These are phyloP conservation scores for Colistium nudipinnis DNA, from an alignment of 2,113 vertebrate genomes.

Conservation along the genomic window DNA sequence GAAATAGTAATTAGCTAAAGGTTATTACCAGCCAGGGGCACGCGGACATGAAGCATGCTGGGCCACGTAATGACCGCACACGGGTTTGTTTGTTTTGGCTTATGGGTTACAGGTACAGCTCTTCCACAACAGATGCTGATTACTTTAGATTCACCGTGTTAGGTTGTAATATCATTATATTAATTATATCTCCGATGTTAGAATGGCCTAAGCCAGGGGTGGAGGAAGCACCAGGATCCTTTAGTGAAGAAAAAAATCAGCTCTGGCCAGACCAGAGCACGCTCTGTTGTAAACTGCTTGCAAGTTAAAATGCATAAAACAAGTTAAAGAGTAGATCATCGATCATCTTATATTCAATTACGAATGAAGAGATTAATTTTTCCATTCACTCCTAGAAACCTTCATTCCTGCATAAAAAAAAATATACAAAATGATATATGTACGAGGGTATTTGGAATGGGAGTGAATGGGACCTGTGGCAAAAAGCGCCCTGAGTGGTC, in stretches of 20 bases:
- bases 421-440: too few species aligned
- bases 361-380: too few species aligned
- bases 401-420: too few species aligned
- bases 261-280: too few species aligned
- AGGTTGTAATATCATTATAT: background rate
- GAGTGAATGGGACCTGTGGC: background rate
- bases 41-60: constrained; percentile 64
- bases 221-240: background rate
- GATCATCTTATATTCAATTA: too few species aligned
- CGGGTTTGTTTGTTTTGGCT: constrained; percentile 66
- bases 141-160: constrained; percentile 5
- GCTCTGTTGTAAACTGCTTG: too few species aligned
- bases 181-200: constrained; percentile 24
- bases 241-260: background rate
- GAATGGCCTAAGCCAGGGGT: background rate
- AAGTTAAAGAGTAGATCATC: too few species aligned
- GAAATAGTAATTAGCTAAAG: constrained; percentile 76
- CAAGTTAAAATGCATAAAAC: background rate
- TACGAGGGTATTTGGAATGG: background rate
- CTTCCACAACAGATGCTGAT: constrained; percentile 44
- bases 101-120: constrained; percentile 29
- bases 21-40: constrained; percentile 72
- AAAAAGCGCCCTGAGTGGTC: background rate
- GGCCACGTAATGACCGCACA: constrained; percentile 60
- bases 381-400: too few species aligned